Conservation (phyloP, 1,140 invertebrate genomes). For the Lysiphlebus fabarum region DNA sequence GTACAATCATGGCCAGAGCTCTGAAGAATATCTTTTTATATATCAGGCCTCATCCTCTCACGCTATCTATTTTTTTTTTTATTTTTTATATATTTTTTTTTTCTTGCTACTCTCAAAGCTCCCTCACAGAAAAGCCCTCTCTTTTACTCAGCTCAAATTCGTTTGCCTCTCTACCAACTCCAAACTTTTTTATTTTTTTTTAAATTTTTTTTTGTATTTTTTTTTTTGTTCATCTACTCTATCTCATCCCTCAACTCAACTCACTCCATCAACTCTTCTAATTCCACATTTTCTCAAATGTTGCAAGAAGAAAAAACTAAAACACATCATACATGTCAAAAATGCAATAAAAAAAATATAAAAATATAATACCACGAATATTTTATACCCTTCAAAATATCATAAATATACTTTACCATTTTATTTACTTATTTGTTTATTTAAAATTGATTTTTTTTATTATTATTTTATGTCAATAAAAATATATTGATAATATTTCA, state of each 20-base stretch:
- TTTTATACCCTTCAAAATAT: no score
- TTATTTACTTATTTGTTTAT: no score
- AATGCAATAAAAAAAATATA: constrained; percentile 20
- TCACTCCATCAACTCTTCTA: constrained; percentile 13
- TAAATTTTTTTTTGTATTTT: constrained; percentile 10
- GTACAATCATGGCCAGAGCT: constrained; percentile 21
- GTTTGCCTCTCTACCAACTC: constrained; percentile 14
- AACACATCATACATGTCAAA: constrained; percentile 13
- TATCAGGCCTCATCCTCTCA: constrained; percentile 22
- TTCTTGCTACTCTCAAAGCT: constrained; percentile 19
- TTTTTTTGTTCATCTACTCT: background rate
- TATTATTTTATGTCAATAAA: no score
- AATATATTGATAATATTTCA: no score
- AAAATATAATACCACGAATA: background rate
- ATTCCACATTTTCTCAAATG: constrained; percentile 28
- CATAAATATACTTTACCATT: no score
- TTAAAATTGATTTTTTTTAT: background rate
- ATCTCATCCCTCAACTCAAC: constrained; percentile 3
- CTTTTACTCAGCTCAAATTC: constrained; percentile 23
- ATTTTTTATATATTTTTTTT: no score
- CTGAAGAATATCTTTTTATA: constrained; percentile 29
- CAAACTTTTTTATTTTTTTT: constrained; percentile 1
- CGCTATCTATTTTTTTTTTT: constrained; percentile 19
- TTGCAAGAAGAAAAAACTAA: constrained; percentile 10
- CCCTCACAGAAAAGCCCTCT: constrained; percentile 15